These are phyloP conservation scores for Arothron firmamentum DNA, from an alignment of 2,113 vertebrate species.

Conservation along the genomic window DNA sequence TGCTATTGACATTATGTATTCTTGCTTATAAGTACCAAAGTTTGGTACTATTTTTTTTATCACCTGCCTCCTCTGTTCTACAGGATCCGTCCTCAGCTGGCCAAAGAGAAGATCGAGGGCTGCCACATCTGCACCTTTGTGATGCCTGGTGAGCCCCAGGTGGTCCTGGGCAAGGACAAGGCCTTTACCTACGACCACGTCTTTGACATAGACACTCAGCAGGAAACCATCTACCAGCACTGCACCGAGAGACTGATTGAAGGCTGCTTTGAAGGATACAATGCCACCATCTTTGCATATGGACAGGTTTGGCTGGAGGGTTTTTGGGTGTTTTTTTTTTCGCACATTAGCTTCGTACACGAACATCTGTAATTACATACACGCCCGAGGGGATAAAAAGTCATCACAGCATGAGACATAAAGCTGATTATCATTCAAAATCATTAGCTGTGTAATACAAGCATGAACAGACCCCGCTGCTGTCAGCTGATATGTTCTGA, in stretches of 20 bases:
- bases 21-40: background rate
- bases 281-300: slow-evolving; percentile 96
- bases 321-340: background rate
- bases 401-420: slow-evolving; percentile 14
- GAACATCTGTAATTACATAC: background rate
- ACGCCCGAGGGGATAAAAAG: slow-evolving; percentile 12
- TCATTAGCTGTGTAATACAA: slow-evolving; percentile 12
- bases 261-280: slow-evolving; percentile 96
- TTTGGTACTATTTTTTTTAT: background rate
- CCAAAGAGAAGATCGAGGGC: slow-evolving; percentile 96
- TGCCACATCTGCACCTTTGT: slow-evolving; percentile 97
- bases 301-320: slow-evolving; percentile 73
- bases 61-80: slow-evolving; percentile 2
- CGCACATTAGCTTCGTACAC: background rate
- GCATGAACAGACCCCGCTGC: slow-evolving; percentile 34
- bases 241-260: slow-evolving; percentile 95
- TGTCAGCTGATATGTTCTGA: slow-evolving; percentile 47
- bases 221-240: slow-evolving; percentile 85
- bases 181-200: slow-evolving; percentile 96
- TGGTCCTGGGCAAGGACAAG: slow-evolving; percentile 96
- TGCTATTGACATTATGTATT: no score
- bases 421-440: slow-evolving; percentile 30
- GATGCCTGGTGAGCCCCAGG: slow-evolving; percentile 92
- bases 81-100: slow-evolving; percentile 95
- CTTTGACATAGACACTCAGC: slow-evolving; percentile 88